Evolutionary conservation across 2,888 invertebrate species (phyloP).

Genomic region (Oligia fasciuncula): DNA sequence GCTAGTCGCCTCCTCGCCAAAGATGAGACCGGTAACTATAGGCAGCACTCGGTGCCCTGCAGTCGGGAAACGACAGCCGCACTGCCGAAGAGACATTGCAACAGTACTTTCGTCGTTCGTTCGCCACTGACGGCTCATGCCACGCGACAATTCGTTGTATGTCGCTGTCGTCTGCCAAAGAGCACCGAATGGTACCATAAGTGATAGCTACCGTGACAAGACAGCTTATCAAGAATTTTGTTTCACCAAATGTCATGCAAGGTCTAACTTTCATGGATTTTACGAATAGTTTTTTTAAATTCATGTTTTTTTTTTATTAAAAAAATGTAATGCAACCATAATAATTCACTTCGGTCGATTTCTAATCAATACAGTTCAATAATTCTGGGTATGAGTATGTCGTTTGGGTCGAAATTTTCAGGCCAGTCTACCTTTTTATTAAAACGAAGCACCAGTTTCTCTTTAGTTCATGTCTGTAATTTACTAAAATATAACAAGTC

Average conservation of each 20-base stretch:
- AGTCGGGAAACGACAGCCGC: background rate
- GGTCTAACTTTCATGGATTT: background rate
- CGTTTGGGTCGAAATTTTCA: constrained; percentile 14
- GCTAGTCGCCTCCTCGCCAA: background rate
- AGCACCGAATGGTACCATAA: background rate
- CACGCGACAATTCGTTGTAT: too few relatives aligned
- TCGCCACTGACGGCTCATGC: background rate
- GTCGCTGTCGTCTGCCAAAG: too few relatives aligned
- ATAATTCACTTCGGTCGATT: background rate
- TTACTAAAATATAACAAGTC: background rate
- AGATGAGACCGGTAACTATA: background rate
- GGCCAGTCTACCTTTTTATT: constrained; percentile 25
- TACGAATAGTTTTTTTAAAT: background rate
- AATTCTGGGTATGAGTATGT: constrained; percentile 29
- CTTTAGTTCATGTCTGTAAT: background rate
- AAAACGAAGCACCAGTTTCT: constrained; percentile 35
- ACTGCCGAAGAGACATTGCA: too few relatives aligned
- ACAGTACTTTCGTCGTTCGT: background rate
- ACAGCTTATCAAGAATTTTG: background rate
- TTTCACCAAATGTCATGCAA: background rate
- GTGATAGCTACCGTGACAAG: background rate
- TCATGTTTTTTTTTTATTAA: background rate
- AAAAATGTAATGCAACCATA: background rate
- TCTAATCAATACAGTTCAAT: background rate
- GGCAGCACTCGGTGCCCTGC: background rate